Base-by-base conservation (phyloP, 2,888 invertebrate genomes). In the Drosophila lacicola region DNA sequence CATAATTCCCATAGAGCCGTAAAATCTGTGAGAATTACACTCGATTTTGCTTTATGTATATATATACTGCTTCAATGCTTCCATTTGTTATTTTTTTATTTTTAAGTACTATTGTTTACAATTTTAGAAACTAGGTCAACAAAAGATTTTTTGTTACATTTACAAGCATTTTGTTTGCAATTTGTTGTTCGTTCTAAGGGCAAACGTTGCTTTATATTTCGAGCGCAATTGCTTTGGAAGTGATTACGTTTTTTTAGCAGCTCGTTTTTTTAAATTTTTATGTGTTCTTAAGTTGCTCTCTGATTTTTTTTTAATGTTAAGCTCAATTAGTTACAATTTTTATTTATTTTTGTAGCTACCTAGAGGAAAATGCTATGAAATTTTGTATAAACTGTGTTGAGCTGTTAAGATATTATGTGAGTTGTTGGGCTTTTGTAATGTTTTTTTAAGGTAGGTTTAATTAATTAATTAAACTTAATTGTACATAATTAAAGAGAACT, bases 91-190 rank as follows among this genome's bases (percentile, higher is more conserved):
- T 55, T 34, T 62, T 14, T 33, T 29, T 19, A 14, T 2, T 21
- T 8, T 62, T 56, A 56, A 47, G 69, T 55, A 37, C 21, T 3
- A 11, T 46, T 70, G 66, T 70, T 72, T 78, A 73, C 41, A 64
- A 21, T 33, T 41, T 42, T 42, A 25, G 21, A 14, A 81, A 70
- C 45, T 78, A 21, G 78, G 78, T 62, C 81, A 73, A 71, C 42
- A 71, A 50, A 54, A 44, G 42, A 25, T 25, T 45, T 63, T 60
- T 25, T 56, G 21, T 66, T 63, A 66, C 64, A 65, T 50, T 70
- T 47, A 65, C 57, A 68, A 74, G 53, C 14, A 55, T 53, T 37
- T 61, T 64, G 34, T 47, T 61, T 36, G 11, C 42, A 1, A 25
- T 54, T 56, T 62, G 9, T 60, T 36, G 8, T 34, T 53, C 17